Evolutionary conservation across 2,113 vertebrate species (phyloP).

Genomic region (Entomyzon cyanotis): DNA sequence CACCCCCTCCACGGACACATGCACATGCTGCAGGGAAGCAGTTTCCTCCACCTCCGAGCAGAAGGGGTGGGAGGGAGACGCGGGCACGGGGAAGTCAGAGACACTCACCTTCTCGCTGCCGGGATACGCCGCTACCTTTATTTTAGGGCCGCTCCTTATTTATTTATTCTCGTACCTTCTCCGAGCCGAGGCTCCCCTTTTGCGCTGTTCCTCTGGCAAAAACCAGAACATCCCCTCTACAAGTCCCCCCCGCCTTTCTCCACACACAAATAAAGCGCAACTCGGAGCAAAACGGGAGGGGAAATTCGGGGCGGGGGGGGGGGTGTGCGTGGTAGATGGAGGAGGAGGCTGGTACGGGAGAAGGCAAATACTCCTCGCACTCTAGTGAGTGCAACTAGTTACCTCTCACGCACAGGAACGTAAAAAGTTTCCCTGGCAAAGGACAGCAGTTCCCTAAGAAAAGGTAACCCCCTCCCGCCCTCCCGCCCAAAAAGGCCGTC

Average conservation of each 20-base stretch:
- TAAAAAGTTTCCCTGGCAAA: neutral
- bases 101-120: conserved; percentile 53
- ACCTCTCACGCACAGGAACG: neutral
- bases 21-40: neutral
- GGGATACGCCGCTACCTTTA: neutral
- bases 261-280: conserved; percentile 16
- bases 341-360: neutral
- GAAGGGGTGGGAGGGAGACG: neutral
- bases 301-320: neutral
- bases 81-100: neutral
- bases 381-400: neutral
- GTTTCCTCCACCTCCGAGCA: neutral
- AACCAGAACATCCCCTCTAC: conserved; percentile 47
- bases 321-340: neutral
- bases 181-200: conserved; percentile 4
- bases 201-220: conserved; percentile 28
- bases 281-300: neutral
- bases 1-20: neutral
- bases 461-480: neutral
- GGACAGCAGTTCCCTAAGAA: neutral
- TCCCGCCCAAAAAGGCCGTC: neutral
- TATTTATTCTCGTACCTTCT: conserved; percentile 32
- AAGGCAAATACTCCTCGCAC: neutral
- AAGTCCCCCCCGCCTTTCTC: neutral
- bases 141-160: conserved; percentile 16